These are phyloP conservation scores for Melanotaenia maccullochi DNA, from an alignment of 2,797 vertebrate genomes.

Conservation along the genomic window DNA sequence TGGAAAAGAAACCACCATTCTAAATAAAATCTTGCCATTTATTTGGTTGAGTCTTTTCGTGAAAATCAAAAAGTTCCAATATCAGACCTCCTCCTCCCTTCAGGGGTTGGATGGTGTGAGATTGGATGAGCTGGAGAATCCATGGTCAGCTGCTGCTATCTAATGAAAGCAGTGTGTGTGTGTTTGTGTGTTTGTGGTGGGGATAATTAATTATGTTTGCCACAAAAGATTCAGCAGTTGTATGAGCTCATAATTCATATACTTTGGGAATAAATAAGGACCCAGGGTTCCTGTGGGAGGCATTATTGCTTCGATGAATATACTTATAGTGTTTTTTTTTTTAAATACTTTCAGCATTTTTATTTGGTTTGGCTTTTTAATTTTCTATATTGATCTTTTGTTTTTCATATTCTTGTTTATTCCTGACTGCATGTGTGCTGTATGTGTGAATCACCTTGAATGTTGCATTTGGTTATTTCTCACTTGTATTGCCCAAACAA, in stretches of 20 bases:
- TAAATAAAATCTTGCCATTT: not conserved
- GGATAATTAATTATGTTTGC: conserved; percentile 1
- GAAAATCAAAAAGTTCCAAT: not conserved
- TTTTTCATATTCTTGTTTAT: not conserved
- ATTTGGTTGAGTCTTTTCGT: not conserved
- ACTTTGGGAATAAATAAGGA: conserved; percentile 11
- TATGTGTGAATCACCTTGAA: not conserved
- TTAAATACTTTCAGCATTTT: not conserved
- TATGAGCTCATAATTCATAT: conserved; percentile 18
- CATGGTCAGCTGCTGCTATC: not conserved
- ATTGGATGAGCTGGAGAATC: not conserved
- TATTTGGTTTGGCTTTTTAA: not conserved
- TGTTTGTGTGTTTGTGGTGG: not conserved
- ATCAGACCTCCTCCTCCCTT: not conserved
- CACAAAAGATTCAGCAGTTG: not conserved
- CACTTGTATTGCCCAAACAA: not conserved
- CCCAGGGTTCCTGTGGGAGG: not conserved
- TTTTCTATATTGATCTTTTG: not conserved
- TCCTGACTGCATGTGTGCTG: not conserved
- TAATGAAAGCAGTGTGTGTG: not conserved
- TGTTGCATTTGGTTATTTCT: not conserved
- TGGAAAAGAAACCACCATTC: not conserved
- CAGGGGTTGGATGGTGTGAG: not conserved
- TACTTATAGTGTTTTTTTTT: not conserved
- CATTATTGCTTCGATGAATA: conserved; percentile 10